Percentiles rank a stretch among this genome's conserved stretches.
Conservation (phyloP, 2,888 invertebrate genomes). For the Prosapia bicincta region DNA sequence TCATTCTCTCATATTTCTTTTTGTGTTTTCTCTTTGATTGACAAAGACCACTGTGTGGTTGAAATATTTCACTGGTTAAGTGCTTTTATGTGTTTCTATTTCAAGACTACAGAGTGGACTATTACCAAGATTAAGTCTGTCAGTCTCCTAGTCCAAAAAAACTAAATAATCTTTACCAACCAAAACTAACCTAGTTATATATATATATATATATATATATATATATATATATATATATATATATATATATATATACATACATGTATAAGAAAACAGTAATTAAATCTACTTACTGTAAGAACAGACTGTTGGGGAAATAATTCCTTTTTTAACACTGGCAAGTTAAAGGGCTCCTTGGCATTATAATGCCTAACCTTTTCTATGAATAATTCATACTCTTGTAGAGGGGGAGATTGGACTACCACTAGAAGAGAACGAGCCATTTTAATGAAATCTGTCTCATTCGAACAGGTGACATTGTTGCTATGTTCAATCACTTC, state of each 20-base stretch:
- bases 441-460: constrained; percentile 61
- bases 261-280: constrained; percentile 4
- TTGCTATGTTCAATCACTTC: constrained; percentile 9
- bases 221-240: neutral
- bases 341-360: constrained; percentile 74
- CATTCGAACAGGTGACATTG: constrained; percentile 56
- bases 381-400: constrained; percentile 68
- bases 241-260: constrained; percentile 7
- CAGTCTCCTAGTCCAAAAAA: no score
- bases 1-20: no score
- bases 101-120: no score
- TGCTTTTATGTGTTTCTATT: no score
- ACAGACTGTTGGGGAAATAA: constrained; percentile 1
- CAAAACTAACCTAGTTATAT: no score
- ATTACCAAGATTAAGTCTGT: no score
- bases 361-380: constrained; percentile 76
- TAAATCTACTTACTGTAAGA: constrained; percentile 4
- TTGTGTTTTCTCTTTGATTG: no score
- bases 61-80: no score
- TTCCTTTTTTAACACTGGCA: constrained; percentile 46
- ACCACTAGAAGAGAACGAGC: constrained; percentile 84
- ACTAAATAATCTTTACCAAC: no score
- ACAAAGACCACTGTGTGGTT: no score
- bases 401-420: constrained; percentile 77
- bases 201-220: neutral